Conservation (phyloP, 1,140 invertebrate genomes). For the Gerris buenoi region DNA sequence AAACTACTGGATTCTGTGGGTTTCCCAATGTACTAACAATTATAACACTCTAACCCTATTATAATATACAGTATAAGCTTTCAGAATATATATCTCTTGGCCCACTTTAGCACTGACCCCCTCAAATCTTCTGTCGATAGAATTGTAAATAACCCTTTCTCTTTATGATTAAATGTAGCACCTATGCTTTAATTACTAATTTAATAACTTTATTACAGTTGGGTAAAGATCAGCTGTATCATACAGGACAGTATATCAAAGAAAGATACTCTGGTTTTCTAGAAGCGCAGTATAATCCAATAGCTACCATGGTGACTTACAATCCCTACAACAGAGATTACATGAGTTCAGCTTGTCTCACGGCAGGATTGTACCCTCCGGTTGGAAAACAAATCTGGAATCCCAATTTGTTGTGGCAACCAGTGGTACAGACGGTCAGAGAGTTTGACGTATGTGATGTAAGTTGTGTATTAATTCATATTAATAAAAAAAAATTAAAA, state of each 20-base stretch:
- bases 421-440: conserved; percentile 48
- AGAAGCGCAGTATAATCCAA: conserved; percentile 38
- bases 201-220: conserved; percentile 30
- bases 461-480: too few relatives aligned
- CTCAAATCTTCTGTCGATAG: too few relatives aligned
- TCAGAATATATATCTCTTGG: too few relatives aligned
- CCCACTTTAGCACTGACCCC: too few relatives aligned
- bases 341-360: conserved; percentile 65
- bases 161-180: too few relatives aligned
- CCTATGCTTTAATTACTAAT: too few relatives aligned
- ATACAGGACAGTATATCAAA: conserved; percentile 43
- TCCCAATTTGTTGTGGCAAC: conserved; percentile 60
- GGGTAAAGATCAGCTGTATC: conserved; percentile 44
- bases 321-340: conserved; percentile 46
- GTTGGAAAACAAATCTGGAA: conserved; percentile 50
- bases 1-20: too few relatives aligned
- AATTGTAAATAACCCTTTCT: too few relatives aligned
- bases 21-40: too few relatives aligned
- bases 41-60: too few relatives aligned
- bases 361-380: conserved; percentile 71
- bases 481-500: too few relatives aligned
- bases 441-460: not conserved
- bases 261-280: conserved; percentile 44
- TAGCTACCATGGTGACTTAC: conserved; percentile 48
- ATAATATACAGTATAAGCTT: too few relatives aligned